Evolutionary conservation across 2,113 vertebrate genomes (phyloP), one percentile per base, ranked within the genome.

Genomic region (Neodon shergylaensis): DNA sequence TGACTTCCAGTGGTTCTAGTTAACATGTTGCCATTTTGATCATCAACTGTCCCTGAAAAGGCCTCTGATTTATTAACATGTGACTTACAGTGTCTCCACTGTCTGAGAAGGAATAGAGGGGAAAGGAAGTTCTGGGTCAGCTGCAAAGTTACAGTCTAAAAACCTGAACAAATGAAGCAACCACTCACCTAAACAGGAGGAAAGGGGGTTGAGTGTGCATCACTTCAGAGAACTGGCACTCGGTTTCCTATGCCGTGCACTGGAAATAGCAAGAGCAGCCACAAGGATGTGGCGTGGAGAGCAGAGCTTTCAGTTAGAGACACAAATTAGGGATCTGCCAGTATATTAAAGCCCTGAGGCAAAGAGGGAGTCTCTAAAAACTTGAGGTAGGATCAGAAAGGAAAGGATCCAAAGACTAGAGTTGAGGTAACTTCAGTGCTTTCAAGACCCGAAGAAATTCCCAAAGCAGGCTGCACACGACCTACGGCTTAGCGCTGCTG

Each of bases 311-410:
- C 54, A 33, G 36, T 0, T 26, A 14, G 44, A 83, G 17, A 78
- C 21, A n/a, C 42, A 39, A 94, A 92, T 36, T 39, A 65, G 58
- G 91, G 61, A 63, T 81, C 65, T 42, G 28, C 54, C 39, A 81
- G 13, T 36, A 77, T 10, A 72, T 36, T 96, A 63, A 73, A 87
- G 73, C n/a, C 39, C 49, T 1, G 4, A 82, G 66, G 74, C 21
- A 87, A 65, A 54, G 81, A 42, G 49, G 85, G 21, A 42, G 65
- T 44, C 52, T 39, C 36, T 78, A 88, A 70, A 94, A 93, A 81
- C 84, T n/a, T 14, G 21, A 36, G 44, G 49, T 54, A 39, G 73
- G 22, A 72, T 36, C 66, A 63, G 70, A 89, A 90, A 88, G 36
- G 47, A 84, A 74, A 47, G 16, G 21, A 61, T 33, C 68, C 22